Percentiles rank a stretch among this genome's conserved stretches.
Evolutionary conservation across 2,797 vertebrate species (phyloP).

Genomic region (Oreonectes daqikongensis): DNA sequence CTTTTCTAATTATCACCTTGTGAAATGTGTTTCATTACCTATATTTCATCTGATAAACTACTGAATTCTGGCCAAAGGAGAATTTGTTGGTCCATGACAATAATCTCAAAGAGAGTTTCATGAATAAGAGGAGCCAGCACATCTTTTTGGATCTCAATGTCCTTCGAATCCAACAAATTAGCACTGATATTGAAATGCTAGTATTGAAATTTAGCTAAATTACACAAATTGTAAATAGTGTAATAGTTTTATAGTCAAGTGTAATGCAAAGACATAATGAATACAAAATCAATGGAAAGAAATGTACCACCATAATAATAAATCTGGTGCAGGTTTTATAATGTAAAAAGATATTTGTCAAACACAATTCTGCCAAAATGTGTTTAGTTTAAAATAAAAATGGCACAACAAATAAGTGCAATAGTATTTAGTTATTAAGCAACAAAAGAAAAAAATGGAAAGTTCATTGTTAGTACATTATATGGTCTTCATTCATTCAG

Average conservation of each 20-base stretch:
- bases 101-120: constrained; percentile 15
- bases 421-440: background rate
- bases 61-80: constrained; percentile 83
- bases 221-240: background rate
- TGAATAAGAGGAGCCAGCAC: constrained; percentile 3
- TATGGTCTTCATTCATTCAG: too few relatives aligned
- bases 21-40: constrained; percentile 91
- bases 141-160: background rate
- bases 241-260: background rate
- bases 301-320: background rate
- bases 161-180: background rate
- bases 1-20: constrained; percentile 89
- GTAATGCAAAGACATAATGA: background rate
- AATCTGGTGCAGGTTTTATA: too few relatives aligned
- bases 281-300: background rate
- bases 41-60: constrained; percentile 87
- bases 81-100: constrained; percentile 47
- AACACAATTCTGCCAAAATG: background rate
- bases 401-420: constrained; percentile 4
- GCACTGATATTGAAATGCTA: background rate
- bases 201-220: background rate
- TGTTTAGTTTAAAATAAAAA: background rate
- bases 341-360: background rate
- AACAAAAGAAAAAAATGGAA: too few relatives aligned
- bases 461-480: too few relatives aligned